Evolutionary conservation across 2,888 invertebrate species (phyloP).

Genomic region (Philereme vetulata): DNA sequence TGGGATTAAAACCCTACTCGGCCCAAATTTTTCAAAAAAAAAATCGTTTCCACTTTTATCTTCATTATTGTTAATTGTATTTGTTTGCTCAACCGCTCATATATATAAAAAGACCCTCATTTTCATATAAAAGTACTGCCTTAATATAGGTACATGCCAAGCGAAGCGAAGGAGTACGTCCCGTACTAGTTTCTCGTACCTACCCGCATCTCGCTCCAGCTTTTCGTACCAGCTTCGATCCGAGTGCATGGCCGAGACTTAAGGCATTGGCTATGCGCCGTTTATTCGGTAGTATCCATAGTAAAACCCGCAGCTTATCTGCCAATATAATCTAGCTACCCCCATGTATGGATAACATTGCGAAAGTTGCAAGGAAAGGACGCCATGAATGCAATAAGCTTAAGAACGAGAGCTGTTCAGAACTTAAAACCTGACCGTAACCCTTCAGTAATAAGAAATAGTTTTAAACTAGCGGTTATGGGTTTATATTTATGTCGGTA

Average conservation of each 20-base stretch:
- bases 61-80: no score
- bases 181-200: no score
- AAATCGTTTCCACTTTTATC: no score
- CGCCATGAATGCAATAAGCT: conserved; percentile 41
- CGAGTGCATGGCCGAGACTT: conserved; percentile 3
- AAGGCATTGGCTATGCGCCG: conserved; percentile 13
- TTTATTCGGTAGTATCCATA: conserved; percentile 26
- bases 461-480: conserved; percentile 11
- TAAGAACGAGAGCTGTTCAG: conserved; percentile 34
- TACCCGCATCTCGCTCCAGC: no score
- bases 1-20: no score
- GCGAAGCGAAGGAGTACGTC: no score
- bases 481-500: neutral
- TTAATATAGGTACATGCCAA: no score
- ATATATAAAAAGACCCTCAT: no score
- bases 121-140: no score
- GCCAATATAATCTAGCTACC: conserved; percentile 41
- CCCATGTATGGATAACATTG: conserved; percentile 42
- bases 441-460: conserved; percentile 23
- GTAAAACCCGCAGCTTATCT: conserved; percentile 37
- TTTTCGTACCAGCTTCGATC: no score
- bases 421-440: conserved; percentile 29
- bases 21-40: no score
- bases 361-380: conserved; percentile 42
- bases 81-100: no score